These are phyloP conservation scores for Glossosoma conforme DNA, from an alignment of 1,140 invertebrate genomes.

Conservation along the genomic window DNA sequence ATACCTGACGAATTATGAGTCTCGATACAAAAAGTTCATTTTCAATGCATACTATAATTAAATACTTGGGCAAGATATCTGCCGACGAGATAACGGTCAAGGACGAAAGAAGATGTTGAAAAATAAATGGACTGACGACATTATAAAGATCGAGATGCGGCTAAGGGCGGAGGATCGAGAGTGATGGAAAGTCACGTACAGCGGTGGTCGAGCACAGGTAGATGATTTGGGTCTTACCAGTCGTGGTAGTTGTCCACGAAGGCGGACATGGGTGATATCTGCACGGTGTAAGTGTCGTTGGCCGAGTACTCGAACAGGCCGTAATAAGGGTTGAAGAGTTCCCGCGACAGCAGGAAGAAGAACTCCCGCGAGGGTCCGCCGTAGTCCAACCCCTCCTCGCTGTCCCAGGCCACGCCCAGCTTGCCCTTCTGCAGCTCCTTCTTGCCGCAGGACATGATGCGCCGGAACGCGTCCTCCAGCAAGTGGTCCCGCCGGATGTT, in stretches of 20 bases:
- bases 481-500: slow-evolving; percentile 90
- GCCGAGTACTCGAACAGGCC: slow-evolving; percentile 97
- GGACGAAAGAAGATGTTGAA: no score
- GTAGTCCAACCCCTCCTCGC: slow-evolving; percentile 96
- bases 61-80: no score
- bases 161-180: no score
- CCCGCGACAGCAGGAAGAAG: slow-evolving; percentile 92
- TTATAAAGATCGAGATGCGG: no score
- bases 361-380: slow-evolving; percentile 95
- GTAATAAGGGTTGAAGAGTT: slow-evolving; percentile 97
- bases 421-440: slow-evolving; percentile 94
- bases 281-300: slow-evolving; percentile 96
- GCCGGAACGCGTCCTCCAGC: slow-evolving; percentile 92
- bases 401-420: slow-evolving; percentile 90
- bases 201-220: no score
- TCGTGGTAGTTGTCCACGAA: slow-evolving; percentile 98
- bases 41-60: no score
- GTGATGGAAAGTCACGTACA: no score
- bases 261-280: slow-evolving; percentile 94
- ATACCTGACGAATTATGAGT: no score
- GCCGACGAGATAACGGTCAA: no score
- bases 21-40: no score
- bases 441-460: slow-evolving; percentile 94
- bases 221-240: no score
- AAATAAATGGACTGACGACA: no score